These are phyloP conservation scores for Aegotheles bennettii DNA, from an alignment of 2,113 vertebrate genomes.

Conservation along the genomic window DNA sequence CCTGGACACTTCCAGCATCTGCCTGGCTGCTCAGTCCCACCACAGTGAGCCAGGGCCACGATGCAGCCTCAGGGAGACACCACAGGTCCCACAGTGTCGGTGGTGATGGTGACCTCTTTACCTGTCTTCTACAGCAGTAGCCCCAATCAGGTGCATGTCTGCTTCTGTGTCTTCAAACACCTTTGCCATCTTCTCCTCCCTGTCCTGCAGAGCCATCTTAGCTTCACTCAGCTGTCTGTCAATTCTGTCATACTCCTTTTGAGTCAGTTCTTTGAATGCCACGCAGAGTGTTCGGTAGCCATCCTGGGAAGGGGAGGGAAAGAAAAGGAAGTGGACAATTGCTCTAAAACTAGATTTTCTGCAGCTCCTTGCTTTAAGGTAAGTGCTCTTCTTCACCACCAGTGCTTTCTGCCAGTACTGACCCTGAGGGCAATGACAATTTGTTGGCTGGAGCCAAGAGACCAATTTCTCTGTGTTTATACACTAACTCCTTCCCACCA, in stretches of 20 bases:
- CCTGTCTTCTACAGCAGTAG: constrained; percentile 97
- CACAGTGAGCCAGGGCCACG: accelerated
- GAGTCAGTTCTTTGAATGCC: constrained; percentile 85
- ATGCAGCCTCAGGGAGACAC: accelerated
- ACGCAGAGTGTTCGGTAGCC: constrained; percentile 94
- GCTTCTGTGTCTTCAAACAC: constrained; percentile 91
- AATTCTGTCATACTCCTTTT: constrained; percentile 80
- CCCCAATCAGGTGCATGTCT: constrained; percentile 92
- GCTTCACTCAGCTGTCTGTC: constrained; percentile 82
- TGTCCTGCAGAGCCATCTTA: constrained; percentile 88
- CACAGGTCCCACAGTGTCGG: accelerated
- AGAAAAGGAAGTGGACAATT: background rate
- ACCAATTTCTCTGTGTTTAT: background rate
- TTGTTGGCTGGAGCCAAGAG: background rate
- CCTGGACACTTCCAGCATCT: background rate
- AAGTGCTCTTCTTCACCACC: background rate
- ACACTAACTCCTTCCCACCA: background rate
- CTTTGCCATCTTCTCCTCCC: constrained; percentile 89
- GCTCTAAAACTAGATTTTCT: background rate
- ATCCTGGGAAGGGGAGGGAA: constrained; percentile 75
- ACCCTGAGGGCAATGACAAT: background rate
- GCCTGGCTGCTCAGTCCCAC: background rate
- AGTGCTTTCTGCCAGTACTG: background rate
- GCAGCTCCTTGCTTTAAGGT: background rate
- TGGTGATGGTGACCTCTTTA: constrained; percentile 44